Evolutionary conservation across 1,140 invertebrate species (phyloP), one percentile per base, ranked within the genome.

Genomic region (Drosophila melanica): DNA sequence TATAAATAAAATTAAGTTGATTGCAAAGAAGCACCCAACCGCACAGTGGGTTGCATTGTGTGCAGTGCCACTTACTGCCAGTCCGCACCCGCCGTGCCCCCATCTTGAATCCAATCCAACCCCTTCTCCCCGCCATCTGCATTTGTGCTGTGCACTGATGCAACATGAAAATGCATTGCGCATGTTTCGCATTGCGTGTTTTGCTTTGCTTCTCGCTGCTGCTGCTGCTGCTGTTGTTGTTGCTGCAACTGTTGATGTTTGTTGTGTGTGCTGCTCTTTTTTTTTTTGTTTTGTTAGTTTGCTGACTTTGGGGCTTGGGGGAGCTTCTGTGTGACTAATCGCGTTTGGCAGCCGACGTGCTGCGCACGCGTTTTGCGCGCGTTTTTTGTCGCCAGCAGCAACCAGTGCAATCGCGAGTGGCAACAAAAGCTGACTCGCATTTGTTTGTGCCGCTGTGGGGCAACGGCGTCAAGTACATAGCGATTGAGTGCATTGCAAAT

Each of bases 101-200:
- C 37, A 16, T 18, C 27, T n/a, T 9, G 7, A 4, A 9, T 6
- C 55, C 14, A 30, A 12, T 47, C 47, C 41, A 37, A 27, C 53
- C 20, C 30, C 41, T 20, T 18, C n/a, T 5, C 18, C 11, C 10
- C 11, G 9, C 14, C 4, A 27, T 18, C 12, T 35, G 35, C 8
- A 14, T 45, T 16, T 44, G 39, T 63, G 42, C 42, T 55, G 47
- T 69, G 53, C 65, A 81, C 75, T 85, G 81, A 81, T 86, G 82
- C 81, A 86, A 81, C 59, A 47, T 53, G 69, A 70, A 86, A 82
- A 77, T 81, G 82, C 82, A 82, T 77, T 80, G 81, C 81, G 78
- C 81, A 81, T 81, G 75, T 77, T 75, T 51, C 51, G 41, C 78
- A 68, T 86, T 86, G 81, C 82, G 81, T 81, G 81, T 86, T 87